Percentiles rank a stretch among this genome's conserved stretches.
These are phyloP conservation scores for Orcinus orca DNA, from an alignment of 2,113 vertebrate species.

Conservation along the genomic window DNA sequence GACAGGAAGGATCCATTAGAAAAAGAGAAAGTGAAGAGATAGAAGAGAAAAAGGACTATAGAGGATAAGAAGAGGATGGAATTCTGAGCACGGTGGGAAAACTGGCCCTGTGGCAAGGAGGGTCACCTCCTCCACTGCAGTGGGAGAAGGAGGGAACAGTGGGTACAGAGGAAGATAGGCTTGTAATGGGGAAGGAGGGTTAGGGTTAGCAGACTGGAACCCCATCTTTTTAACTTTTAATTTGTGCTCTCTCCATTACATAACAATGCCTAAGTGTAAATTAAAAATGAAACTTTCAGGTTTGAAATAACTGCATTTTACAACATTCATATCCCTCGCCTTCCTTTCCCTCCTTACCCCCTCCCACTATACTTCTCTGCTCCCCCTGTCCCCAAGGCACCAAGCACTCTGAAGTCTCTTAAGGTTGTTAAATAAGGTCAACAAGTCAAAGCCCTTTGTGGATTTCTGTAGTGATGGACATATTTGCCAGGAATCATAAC, in stretches of 20 bases:
- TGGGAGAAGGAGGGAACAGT: not conserved
- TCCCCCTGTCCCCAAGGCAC: not conserved
- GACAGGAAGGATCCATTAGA: not conserved
- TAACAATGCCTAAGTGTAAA: not conserved
- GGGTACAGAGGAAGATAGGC: not conserved
- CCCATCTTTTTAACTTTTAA: not conserved
- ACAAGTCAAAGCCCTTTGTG: slow-evolving; percentile 19
- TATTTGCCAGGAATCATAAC: slow-evolving; percentile 35
- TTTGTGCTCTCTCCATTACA: not conserved
- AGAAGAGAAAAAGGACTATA: not conserved
- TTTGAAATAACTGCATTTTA: slow-evolving; percentile 25
- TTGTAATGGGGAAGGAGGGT: not conserved
- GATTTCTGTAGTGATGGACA: not conserved
- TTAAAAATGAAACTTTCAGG: not conserved
- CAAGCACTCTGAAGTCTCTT: not conserved
- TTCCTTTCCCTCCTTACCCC: not conserved
- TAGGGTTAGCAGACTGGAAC: not conserved
- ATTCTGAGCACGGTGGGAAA: not conserved
- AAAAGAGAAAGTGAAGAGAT: not conserved
- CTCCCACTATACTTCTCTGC: not conserved
- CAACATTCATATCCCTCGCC: not conserved
- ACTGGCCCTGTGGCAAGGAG: not conserved
- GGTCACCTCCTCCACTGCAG: not conserved
- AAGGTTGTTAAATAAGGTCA: not conserved
- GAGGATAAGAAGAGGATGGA: not conserved